A percentile compares a stretch with the other conserved stretches of the same genome.
Evolutionary conservation across 2,797 vertebrate species (phyloP).

Genomic region (Synanceia verrucosa): DNA sequence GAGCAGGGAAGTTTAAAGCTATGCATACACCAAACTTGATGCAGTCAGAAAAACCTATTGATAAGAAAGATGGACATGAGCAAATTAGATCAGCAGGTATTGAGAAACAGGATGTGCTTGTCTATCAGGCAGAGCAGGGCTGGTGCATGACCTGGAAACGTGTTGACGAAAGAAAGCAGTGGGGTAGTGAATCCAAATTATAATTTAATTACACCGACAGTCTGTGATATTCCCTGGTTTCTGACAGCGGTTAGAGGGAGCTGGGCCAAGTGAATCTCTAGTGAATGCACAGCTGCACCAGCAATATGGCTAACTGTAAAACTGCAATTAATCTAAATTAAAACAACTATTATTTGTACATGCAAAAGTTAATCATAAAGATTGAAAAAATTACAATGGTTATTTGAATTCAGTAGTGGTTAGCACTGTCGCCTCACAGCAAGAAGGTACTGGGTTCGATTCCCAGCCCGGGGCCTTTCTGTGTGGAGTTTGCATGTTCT

Average conservation of each 20-base stretch:
- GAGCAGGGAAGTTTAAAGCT: conserved; percentile 17
- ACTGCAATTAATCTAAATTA: neutral
- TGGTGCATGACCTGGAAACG: neutral
- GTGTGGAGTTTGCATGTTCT: too few species aligned
- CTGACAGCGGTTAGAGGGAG: neutral
- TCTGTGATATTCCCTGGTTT: neutral
- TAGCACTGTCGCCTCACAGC: too few species aligned
- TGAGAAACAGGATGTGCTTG: conserved; percentile 14
- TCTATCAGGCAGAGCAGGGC: conserved; percentile 7
- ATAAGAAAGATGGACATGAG: conserved; percentile 17
- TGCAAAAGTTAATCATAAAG: neutral
- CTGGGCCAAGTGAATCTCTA: too few species aligned
- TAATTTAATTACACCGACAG: conserved; percentile 1
- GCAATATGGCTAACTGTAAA: neutral
- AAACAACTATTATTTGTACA: neutral
- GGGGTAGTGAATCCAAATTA: neutral
- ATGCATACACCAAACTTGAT: conserved; percentile 20
- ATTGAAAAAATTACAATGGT: neutral
- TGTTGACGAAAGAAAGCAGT: neutral
- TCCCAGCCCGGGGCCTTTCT: too few species aligned
- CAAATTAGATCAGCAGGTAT: conserved; percentile 17
- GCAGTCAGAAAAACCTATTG: conserved; percentile 22
- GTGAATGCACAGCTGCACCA: neutral
- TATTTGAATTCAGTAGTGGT: neutral
- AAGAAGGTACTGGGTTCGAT: too few species aligned